Conservation (phyloP, 2,113 vertebrate species). For the Ancistrus triradiatus region DNA sequence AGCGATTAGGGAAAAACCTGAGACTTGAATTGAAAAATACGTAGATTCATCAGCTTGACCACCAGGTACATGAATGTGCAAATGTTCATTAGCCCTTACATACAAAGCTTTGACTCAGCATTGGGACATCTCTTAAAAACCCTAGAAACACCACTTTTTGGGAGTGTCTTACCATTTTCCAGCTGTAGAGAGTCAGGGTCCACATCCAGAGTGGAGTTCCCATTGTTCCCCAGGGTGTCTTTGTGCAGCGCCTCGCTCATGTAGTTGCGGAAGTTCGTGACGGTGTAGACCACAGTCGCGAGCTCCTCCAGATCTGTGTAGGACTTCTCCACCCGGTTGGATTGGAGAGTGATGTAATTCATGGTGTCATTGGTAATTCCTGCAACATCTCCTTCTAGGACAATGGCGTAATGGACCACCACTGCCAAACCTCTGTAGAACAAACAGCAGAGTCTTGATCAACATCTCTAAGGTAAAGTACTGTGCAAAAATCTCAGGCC, state of each 20-base stretch:
- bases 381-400: conserved; percentile 72
- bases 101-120: too few species aligned
- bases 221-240: conserved; percentile 66
- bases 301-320: conserved; percentile 74
- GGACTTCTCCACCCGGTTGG: conserved; percentile 84
- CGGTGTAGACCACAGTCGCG: conserved; percentile 83
- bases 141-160: not conserved
- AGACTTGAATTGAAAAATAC: too few species aligned
- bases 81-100: too few species aligned
- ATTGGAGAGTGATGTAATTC: conserved; percentile 83
- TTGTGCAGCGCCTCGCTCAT: conserved; percentile 82
- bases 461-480: too few species aligned
- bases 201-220: conserved; percentile 70
- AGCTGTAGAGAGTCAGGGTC: conserved; percentile 70
- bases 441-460: not conserved
- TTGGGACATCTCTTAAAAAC: too few species aligned
- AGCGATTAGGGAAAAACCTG: too few species aligned
- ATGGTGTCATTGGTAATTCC: conserved; percentile 78
- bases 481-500: too few species aligned
- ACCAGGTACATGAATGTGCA: too few species aligned
- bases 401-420: conserved; percentile 79
- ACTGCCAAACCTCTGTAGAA: conserved; percentile 71
- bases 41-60: too few species aligned
- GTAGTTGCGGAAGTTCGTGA: conserved; percentile 84
- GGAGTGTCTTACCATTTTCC: conserved; percentile 68